Conservation (phyloP, 2,113 vertebrate species). For the Salvelinus fontinalis region DNA sequence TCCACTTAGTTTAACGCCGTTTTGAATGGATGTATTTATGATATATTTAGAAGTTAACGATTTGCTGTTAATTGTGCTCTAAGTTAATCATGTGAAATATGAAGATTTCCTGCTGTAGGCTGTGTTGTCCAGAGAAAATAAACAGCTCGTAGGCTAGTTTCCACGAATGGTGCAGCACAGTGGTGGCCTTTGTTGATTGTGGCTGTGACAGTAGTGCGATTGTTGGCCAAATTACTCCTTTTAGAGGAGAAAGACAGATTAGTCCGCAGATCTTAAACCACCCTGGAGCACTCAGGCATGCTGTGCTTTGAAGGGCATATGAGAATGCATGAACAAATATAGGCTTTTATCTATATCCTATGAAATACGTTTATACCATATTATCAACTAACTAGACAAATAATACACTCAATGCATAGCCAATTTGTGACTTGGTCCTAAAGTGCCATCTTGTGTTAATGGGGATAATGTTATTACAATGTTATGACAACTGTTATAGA, state of each 20-base stretch:
- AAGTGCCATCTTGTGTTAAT: too few relatives aligned
- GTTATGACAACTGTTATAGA: too few relatives aligned
- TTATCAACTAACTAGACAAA: neutral
- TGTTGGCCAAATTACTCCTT: constrained; percentile 49
- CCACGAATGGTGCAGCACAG: constrained; percentile 48
- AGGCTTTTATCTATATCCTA: too few relatives aligned
- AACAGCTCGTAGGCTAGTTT: constrained; percentile 25
- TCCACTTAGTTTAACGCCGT: neutral
- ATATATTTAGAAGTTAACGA: constrained; percentile 11
- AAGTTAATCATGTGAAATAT: neutral
- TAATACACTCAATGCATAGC: too few relatives aligned
- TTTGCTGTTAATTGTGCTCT: neutral
- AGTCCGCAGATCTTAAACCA: constrained; percentile 5
- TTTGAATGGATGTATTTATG: neutral
- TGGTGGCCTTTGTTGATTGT: constrained; percentile 67
- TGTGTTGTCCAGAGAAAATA: constrained; percentile 15
- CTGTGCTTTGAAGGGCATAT: neutral
- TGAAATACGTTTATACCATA: neutral
- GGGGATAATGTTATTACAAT: too few relatives aligned
- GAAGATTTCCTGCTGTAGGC: neutral
- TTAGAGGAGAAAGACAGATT: constrained; percentile 45
- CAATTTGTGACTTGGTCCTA: too few relatives aligned
- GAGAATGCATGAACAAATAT: neutral
- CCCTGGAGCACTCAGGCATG: neutral
- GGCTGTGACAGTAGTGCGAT: constrained; percentile 58